Conservation (phyloP, 92 coral and sea anemone genomes). For the Porites cylindrica region DNA sequence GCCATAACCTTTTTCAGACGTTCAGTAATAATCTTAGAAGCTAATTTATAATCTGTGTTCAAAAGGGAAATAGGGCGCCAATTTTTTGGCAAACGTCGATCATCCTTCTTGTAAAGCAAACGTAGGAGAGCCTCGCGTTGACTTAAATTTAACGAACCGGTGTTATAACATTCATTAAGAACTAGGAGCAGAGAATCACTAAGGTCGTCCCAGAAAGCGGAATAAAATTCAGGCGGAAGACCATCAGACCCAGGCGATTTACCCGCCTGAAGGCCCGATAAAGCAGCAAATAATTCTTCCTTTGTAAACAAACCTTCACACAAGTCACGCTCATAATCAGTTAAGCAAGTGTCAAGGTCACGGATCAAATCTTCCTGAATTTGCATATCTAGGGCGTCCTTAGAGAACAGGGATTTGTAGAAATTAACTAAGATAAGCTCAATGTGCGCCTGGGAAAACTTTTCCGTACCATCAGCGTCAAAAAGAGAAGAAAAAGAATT, state of each 20-base stretch:
- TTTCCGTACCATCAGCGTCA: too few relatives aligned
- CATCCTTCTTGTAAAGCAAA: neutral
- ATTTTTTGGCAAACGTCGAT: too few relatives aligned
- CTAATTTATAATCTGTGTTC: neutral
- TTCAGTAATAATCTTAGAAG: too few relatives aligned
- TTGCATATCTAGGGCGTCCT: too few relatives aligned
- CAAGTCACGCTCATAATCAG: neutral
- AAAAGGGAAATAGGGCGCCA: neutral
- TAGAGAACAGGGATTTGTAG: too few relatives aligned
- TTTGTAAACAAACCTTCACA: neutral
- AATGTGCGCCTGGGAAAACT: too few relatives aligned
- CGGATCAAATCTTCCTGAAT: too few relatives aligned
- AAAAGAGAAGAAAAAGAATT: too few relatives aligned
- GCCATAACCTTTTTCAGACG: neutral
- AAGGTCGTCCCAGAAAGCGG: neutral
- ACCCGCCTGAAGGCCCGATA: neutral
- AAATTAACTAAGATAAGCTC: too few relatives aligned
- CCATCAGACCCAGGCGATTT: neutral
- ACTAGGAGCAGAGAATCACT: neutral
- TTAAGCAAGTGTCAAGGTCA: neutral
- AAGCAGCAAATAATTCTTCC: neutral
- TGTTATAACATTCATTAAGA: neutral
- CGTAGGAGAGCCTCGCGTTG: neutral
- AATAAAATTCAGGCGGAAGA: neutral
- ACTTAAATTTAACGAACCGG: neutral